Percentiles rank a stretch among this genome's conserved stretches.
phyloP scores from a whole-genome alignment of 1,140 invertebrate species.

The Papilio polyxenes region DNA sequence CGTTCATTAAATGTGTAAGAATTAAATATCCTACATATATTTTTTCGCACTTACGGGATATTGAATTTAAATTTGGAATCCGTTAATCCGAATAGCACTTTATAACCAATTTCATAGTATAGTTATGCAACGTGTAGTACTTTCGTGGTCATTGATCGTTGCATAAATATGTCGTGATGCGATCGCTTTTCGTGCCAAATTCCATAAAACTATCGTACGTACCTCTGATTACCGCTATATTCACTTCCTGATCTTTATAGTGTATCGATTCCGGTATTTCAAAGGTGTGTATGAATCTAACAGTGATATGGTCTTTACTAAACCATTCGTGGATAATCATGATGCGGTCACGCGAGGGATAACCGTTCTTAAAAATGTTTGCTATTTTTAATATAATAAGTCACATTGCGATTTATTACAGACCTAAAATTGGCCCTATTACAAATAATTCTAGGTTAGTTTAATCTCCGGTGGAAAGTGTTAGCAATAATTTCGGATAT shows the following conservation, averaged over 20 bases:
- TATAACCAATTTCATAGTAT: constrained; percentile 53
- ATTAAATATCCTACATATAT: not conserved
- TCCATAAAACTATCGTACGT: constrained; percentile 39
- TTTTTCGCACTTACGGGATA: constrained; percentile 24
- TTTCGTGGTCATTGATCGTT: constrained; percentile 44
- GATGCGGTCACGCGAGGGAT: constrained; percentile 53
- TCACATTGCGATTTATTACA: not conserved
- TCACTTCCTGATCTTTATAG: constrained; percentile 60
- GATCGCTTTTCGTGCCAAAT: constrained; percentile 47
- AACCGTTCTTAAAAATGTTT: constrained; percentile 29
- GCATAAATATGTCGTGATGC: constrained; percentile 49
- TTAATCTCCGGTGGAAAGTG: not conserved
- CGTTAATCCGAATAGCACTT: constrained; percentile 36
- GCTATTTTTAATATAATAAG: not conserved
- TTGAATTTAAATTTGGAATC: not conserved
- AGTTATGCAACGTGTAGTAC: constrained; percentile 52
- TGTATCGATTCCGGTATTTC: constrained; percentile 50
- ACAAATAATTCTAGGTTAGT: constrained; percentile 11
- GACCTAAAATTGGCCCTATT: not conserved
- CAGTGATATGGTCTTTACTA: constrained; percentile 42
- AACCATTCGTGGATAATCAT: constrained; percentile 44
- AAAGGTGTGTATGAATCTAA: constrained; percentile 30
- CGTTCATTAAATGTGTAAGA: not conserved
- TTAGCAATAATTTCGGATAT: constrained; percentile 10
- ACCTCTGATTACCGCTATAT: constrained; percentile 43